Evolutionary conservation across 37 sponge, comb jelly and placozoan species (phyloP), one percentile per base, ranked within the genome.

Genomic region (Corticium candelabrum): DNA sequence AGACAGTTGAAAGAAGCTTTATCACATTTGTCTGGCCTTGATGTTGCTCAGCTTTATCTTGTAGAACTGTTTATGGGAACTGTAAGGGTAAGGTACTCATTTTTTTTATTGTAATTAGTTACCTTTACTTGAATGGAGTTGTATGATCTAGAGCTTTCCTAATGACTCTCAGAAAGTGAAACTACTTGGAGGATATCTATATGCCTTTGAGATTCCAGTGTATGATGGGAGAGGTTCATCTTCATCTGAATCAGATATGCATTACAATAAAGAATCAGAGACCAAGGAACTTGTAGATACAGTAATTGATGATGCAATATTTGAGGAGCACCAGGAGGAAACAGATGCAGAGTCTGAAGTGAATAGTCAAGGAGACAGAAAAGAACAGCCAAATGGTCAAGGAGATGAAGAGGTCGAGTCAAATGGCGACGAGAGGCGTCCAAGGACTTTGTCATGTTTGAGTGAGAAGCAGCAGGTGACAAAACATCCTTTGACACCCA

Each of bases 191-290:
- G 90, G 90, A 1, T 89, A 73, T 74, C 72, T 93, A 72, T 96
- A 89, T 78, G 96, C 93, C 11, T 96, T 75, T 80, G 93, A 96
- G 78, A 79, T 82, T n/a, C 93, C 93, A 2, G 62, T 50, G 15
- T 11, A 27, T 21, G 62, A 50, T 21, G 62, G 21, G 21, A n/a
- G n/a, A n/a, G n/a, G n/a, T n/a, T n/a, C n/a, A n/a, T n/a, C n/a
- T n/a, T n/a, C n/a, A n/a, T n/a, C n/a, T n/a, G n/a, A n/a, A n/a
- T n/a, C n/a, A n/a, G n/a, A n/a, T n/a, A n/a, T n/a, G n/a, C n/a
- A n/a, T n/a, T n/a, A n/a, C n/a, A 21, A 50, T 11, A 21, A 50
- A 21, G 62, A 50, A 50, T 11, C 11, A 21, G 62, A 50, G 62
- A 50, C 62, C 15, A 50, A 11, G 62, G 62, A 27, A 21, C 15